Percentiles rank a stretch among this genome's conserved stretches.
phyloP scores from a whole-genome alignment of 1,140 invertebrate genomes.

The Bombus sibiricus region DNA sequence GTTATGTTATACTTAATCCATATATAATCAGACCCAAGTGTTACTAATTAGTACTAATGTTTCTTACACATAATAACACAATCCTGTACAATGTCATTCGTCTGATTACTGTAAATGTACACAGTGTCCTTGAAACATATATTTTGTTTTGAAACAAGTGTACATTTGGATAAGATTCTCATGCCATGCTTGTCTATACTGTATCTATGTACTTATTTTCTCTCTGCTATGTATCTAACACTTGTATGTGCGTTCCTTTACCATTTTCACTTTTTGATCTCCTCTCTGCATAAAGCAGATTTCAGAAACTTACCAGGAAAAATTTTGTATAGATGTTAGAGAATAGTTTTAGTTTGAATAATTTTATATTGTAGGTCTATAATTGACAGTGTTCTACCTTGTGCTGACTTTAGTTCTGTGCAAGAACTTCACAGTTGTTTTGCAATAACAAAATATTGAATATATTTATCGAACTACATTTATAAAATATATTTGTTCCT shows the following conservation, averaged over 20 bases:
- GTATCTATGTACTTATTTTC: slow-evolving; percentile 80
- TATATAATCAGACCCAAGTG: background rate
- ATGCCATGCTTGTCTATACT: slow-evolving; percentile 80
- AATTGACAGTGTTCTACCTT: slow-evolving; percentile 51
- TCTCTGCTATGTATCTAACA: slow-evolving; percentile 81
- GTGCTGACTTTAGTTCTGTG: slow-evolving; percentile 33
- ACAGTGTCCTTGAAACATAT: slow-evolving; percentile 23
- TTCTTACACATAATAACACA: background rate
- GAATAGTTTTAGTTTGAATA: slow-evolving; percentile 65
- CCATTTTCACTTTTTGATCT: slow-evolving; percentile 71
- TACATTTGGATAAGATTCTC: slow-evolving; percentile 75
- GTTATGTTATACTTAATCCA: background rate
- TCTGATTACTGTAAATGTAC: slow-evolving; percentile 24
- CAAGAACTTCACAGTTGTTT: background rate
- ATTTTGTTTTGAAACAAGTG: slow-evolving; percentile 75
- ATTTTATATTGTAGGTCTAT: slow-evolving; percentile 53
- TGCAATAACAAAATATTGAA: background rate
- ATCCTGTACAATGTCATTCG: background rate
- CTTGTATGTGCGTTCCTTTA: slow-evolving; percentile 80
- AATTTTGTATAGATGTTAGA: slow-evolving; percentile 71
- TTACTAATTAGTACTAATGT: background rate
- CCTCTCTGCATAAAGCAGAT: slow-evolving; percentile 62
- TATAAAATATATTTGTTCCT: background rate
- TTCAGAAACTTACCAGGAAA: slow-evolving; percentile 53
- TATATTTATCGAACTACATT: background rate